Evolutionary conservation across 2,113 vertebrate genomes (phyloP), one percentile per base, ranked within the genome.

Genomic region (Cairina moschata): DNA sequence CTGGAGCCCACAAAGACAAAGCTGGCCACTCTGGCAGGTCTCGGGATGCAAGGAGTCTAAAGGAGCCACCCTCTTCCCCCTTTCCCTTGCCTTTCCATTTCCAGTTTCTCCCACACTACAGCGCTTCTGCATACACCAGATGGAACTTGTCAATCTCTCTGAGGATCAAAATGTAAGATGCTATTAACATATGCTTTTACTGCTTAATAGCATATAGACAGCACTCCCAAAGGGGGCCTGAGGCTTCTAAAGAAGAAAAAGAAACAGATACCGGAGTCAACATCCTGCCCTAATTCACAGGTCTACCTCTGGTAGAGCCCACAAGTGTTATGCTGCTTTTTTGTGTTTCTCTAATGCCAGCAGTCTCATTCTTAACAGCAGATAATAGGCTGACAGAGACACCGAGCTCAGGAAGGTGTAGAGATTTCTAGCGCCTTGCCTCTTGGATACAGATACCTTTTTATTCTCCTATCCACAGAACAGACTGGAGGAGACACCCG

Each of bases 281-380:
- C 76, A 94, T 72, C 68, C 42, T 95, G 79, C 83, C 76, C 68
- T 91, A 91, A 96, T 93, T 94, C 92, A 90, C 83, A 93, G 65
- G 42, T 71, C 79, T 85, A 31, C 87, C 3, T 31, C 72, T 83
- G 78, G 55, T 28, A 83, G 52, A 90, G 84, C 67, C 52, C 72
- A 73, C 71, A 82, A 85, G 29, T 55, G 40, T 80, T 80, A 83
- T 0, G 1, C 42, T 74, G 50, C 55, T 85, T 89, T 94, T 93
- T 74, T 86, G 32, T 81, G 60, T 52, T 81, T 81, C 83, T 80
- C 60, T 86, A 77, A 86, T 74, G 52, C 48, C 93, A 93, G 85
- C 83, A 86, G 80, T 66, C 56, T 85, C 85, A 72, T 89, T 96
- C 78, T 95, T 89, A 86, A 67, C 10, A n/a, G 76, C 79, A 90